These are phyloP conservation scores for Chymomyza caudatula DNA, from an alignment of 2,888 invertebrate genomes.

Conservation along the genomic window DNA sequence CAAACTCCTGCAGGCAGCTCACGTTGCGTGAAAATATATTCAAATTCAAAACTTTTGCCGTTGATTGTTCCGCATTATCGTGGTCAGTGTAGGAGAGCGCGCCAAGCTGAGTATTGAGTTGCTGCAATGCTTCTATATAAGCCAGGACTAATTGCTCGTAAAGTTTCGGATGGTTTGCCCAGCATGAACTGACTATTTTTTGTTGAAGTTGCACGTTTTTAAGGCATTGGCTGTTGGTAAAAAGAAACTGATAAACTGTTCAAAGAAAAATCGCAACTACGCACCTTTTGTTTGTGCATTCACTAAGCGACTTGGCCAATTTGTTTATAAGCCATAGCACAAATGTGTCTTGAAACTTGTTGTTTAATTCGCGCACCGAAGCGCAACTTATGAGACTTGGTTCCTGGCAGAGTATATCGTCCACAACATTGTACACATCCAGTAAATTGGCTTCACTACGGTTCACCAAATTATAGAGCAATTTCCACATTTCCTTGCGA, in stretches of 20 bases:
- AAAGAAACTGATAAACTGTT: neutral
- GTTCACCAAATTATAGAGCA: conserved; percentile 72
- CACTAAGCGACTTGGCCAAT: conserved; percentile 52
- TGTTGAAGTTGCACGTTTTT: conserved; percentile 71
- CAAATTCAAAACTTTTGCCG: conserved; percentile 11
- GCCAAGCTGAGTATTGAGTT: conserved; percentile 44
- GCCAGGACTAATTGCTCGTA: conserved; percentile 57
- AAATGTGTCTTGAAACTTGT: conserved; percentile 67
- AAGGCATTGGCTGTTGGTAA: conserved; percentile 52
- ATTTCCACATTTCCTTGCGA: conserved; percentile 75
- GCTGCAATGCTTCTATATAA: conserved; percentile 61
- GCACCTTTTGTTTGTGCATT: conserved; percentile 36
- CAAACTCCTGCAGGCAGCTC: conserved; percentile 55
- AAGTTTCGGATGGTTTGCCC: conserved; percentile 69
- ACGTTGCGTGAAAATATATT: conserved; percentile 52
- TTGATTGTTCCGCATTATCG: neutral
- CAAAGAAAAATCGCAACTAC: conserved; percentile 3
- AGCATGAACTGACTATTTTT: conserved; percentile 70
- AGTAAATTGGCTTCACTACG: conserved; percentile 55
- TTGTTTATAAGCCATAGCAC: conserved; percentile 71
- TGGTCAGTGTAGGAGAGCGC: conserved; percentile 26
- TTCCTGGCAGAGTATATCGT: conserved; percentile 72
- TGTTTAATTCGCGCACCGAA: conserved; percentile 46
- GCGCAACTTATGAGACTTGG: conserved; percentile 70
- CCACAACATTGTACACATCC: conserved; percentile 63